Evolutionary conservation across 2,797 vertebrate genomes (phyloP).

Genomic region (Platyrinchus mystaceus): DNA sequence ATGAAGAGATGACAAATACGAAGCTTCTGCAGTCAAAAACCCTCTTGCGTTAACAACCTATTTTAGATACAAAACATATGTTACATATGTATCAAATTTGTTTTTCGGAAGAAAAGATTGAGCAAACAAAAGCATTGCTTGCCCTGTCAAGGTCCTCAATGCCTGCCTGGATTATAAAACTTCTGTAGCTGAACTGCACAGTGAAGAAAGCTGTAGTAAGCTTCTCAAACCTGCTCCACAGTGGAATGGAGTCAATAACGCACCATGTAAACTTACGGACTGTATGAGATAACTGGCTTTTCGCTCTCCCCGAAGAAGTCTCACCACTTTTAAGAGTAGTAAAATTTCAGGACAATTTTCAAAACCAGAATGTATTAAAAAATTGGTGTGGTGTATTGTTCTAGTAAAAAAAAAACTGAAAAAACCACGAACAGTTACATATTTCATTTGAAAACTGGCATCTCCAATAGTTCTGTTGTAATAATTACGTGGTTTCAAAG

Average conservation of each 20-base stretch:
- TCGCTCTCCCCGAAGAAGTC: not conserved
- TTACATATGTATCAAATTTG: not conserved
- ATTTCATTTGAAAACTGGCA: not conserved
- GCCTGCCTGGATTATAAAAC: not conserved
- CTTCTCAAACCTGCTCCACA: not conserved
- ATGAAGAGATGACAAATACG: not conserved
- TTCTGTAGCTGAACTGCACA: not conserved
- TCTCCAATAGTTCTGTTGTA: not conserved
- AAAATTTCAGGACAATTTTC: not conserved
- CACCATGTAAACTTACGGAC: not conserved
- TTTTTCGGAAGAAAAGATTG: not conserved
- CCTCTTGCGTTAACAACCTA: not conserved
- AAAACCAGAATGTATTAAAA: not conserved
- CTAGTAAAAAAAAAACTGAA: not conserved
- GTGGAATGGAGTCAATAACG: not conserved
- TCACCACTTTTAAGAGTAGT: not conserved
- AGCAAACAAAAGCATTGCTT: not conserved
- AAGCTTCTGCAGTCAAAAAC: not conserved
- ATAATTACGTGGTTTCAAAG: not conserved
- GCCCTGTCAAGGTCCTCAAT: not conserved
- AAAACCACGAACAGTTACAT: not conserved
- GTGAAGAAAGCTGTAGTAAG: not conserved
- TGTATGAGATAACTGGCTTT: not conserved
- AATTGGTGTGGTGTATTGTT: not conserved
- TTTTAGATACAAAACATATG: not conserved